phyloP scores from a whole-genome alignment of 1,140 invertebrate species.

The Dolichoris vasculosae region DNA sequence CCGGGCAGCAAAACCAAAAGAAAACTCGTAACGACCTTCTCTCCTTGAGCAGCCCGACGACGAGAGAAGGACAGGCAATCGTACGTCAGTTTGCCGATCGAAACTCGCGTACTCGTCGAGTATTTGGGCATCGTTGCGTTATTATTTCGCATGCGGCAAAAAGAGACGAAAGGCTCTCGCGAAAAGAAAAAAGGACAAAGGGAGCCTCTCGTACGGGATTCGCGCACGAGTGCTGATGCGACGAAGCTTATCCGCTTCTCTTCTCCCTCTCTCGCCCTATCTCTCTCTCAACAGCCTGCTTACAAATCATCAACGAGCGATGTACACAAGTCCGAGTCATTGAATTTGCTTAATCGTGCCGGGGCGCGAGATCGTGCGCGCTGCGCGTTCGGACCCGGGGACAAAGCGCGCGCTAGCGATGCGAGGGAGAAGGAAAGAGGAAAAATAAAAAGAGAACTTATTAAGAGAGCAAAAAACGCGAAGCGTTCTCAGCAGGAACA shows the following conservation, averaged over 20 bases:
- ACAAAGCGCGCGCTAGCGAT: slow-evolving; percentile 26
- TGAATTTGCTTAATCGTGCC: slow-evolving; percentile 44
- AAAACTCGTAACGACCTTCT: neutral
- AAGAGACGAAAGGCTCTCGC: neutral
- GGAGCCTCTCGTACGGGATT: neutral
- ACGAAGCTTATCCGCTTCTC: no score
- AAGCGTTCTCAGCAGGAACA: slow-evolving; percentile 70
- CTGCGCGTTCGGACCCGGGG: slow-evolving; percentile 37
- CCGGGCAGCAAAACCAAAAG: neutral
- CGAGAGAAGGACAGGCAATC: no score
- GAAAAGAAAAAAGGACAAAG: neutral
- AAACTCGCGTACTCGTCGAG: neutral
- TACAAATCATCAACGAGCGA: slow-evolving; percentile 8
- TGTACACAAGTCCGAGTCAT: slow-evolving; percentile 27
- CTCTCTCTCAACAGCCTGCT: neutral
- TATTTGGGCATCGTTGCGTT: neutral
- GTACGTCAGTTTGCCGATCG: neutral
- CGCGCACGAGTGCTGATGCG: neutral
- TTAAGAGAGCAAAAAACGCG: slow-evolving; percentile 1
- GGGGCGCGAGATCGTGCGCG: slow-evolving; percentile 13
- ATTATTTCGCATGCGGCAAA: no score
- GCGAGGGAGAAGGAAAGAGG: slow-evolving; percentile 10
- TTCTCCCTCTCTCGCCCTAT: neutral
- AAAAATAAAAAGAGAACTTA: neutral
- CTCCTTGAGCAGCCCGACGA: neutral